Percentiles rank a stretch among this genome's conserved stretches.
These are phyloP conservation scores for Pteromalus puparum DNA, from an alignment of 1,140 invertebrate species.

Conservation along the genomic window DNA sequence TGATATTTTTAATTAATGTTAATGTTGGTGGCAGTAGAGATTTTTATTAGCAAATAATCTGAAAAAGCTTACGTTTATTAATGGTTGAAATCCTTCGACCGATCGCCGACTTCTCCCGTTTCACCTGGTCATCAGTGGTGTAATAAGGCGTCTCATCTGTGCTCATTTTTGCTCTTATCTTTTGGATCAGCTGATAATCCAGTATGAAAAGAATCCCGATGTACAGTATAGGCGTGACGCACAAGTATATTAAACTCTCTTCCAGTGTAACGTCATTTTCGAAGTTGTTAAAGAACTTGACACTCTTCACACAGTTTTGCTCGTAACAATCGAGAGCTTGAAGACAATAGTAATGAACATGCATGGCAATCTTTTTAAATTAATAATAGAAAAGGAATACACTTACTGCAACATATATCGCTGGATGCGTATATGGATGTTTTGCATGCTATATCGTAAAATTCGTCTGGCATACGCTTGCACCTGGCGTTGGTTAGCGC, in stretches of 20 bases:
- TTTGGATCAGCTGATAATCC: constrained; percentile 63
- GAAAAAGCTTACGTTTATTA: constrained; percentile 56
- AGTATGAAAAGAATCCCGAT: constrained; percentile 63
- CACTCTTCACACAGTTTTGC: constrained; percentile 60
- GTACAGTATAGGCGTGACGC: constrained; percentile 64
- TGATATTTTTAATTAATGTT: no score
- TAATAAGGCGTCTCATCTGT: constrained; percentile 49
- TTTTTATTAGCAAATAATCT: neutral
- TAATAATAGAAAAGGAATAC: neutral
- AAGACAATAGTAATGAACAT: neutral
- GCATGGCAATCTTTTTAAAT: neutral
- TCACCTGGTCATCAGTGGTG: constrained; percentile 68
- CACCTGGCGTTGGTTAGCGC: constrained; percentile 67
- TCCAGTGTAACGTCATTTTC: constrained; percentile 61
- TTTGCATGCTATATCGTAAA: constrained; percentile 59
- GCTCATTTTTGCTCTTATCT: constrained; percentile 53
- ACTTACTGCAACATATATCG: constrained; percentile 64
- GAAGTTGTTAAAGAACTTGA: constrained; percentile 63
- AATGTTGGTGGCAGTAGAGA: no score
- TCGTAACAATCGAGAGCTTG: constrained; percentile 62
- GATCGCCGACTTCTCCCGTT: constrained; percentile 65
- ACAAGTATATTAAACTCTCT: constrained; percentile 63
- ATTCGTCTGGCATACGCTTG: constrained; percentile 61
- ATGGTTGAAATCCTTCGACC: constrained; percentile 32
- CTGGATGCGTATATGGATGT: neutral